Base-by-base conservation (phyloP, 2,113 vertebrate species). In the Pogona vitticeps region DNA sequence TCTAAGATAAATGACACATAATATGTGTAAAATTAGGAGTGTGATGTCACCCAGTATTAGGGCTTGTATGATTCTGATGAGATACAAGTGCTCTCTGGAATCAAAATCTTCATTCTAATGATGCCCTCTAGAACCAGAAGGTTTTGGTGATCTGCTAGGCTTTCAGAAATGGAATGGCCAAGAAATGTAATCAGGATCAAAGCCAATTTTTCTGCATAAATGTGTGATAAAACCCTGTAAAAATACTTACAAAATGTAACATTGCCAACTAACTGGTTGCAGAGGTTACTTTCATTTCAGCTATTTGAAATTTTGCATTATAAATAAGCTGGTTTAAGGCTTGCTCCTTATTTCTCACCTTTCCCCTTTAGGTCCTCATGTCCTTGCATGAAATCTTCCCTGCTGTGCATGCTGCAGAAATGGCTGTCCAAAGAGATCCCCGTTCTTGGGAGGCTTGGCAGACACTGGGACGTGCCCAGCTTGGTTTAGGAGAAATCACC, bases 361-460 rank as follows among this genome's bases (percentile, higher is more conserved):
- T 21, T 38, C 33, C 71, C 42, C 2, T 31, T 67, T 91, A 99
- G 98, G 98, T 98, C 28, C 90, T 99, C 87, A 97, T 98, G 95
- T 96, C 97, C 77, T 95, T 99, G 85, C 98, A 98, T 87, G 98
- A 99, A 91, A 97, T 98, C 93, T 99, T 99, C 85, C 98, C 97
- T 75, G 98, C 98, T 2, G 98, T 99, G 71, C 97, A 98, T 92
- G 97, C 98, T 18, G 98, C 98, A 61, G 98, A 99, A 96, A 98
- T 96, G 96, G 98, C 97, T 17, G 97, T 98, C 67, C 98, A 98
- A 92, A 94, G 97, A 88, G 97, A 97, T 76, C 97, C 98, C 28
- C 95, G 96, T 67, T 99, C 98, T 92, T 99, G 98, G 98, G 98
- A 98, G 89, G 98, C 97, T 61, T 98, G 98, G 98, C 98, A 98